Evolutionary conservation across 2,888 invertebrate genomes (phyloP), one percentile per base, ranked within the genome.

Genomic region (Phania funesta): DNA sequence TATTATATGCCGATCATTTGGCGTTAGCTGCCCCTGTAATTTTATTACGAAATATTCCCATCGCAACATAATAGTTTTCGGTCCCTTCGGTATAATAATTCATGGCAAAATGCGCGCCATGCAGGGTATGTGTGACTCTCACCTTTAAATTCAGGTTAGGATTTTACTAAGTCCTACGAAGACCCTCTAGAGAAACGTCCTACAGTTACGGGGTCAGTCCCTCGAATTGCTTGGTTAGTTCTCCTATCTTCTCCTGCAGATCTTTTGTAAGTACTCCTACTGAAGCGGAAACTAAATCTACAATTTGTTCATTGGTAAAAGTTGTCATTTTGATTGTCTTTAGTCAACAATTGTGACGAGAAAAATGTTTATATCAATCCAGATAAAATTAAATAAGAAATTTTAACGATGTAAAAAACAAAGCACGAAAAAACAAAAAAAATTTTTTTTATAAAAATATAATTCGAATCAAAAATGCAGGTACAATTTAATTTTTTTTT

Each of bases 61-160:
- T 26, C 65, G 7, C 46, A 41, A 24, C 62, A 58, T 16, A 83
- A 35, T 29, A 26, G 6, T 26, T 26, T 6, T 26, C 26, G 26
- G 26, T 26, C 6, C 26, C 79, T 79, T 11, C 74, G 79, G 41
- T 80, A 65, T n/a, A 76, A 84, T 20, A 76, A 26, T 26, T 26
- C 26, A 26, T 26, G 26, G 74, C 74, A 29, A 74, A 74, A 38
- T 64, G 29, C 11, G 64, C 64, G 4, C 74, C 74, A 74, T 50
- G 64, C 64, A 16, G 64, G 64, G 24, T 74, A 64, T 2, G 50
- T n/a, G 3, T 35, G 22, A 4, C 52, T 20, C 18, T 74, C 44
- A 8, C 74, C 54, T 16, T 38, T 44, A 50, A 73, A 58, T 29
- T 46, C 58, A 22, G 70, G 70, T 13, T 58, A 44, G 2, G 54